Base-by-base conservation (phyloP, 2,113 vertebrate genomes). In the Gopherus evgoodei region DNA sequence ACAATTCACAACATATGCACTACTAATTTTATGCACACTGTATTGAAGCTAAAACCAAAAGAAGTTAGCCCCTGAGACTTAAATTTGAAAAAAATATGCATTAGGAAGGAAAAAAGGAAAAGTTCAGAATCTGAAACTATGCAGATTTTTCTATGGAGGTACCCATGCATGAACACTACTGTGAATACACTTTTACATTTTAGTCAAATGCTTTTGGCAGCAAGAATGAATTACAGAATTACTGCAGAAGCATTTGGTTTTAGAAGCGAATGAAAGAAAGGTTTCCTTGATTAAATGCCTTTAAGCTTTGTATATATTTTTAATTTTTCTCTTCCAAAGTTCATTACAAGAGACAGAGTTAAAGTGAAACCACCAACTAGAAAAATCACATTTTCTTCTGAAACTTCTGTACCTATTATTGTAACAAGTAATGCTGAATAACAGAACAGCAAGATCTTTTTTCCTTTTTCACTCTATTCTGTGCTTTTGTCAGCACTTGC, bases 161-260 rank as follows among this genome's bases (percentile, higher is more conserved):
- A 80, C 11, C 52, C 69, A 89, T 29, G 91, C 11, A 9, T 0
- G 0, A 29, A 69, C 12, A 81, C 2, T 75, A 29, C 5, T 14
- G 13, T 2, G 3, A 95, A 88, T 3, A 38, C 52, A 83, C 53
- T 6, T 12, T 83, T 75, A 90, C 2, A 5, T 75, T 91, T 86
- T 38, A 91, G 44, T 24, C 35, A 47, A 83, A 0, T 0, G 50
- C 22, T 89, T 83, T n/a, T 14, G 35, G 14, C 59, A 80, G 35
- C 31, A 78, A 31, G 6, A 84, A 1, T 4, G 2, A 38, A 88
- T 49, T 24, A 24, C 57, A 54, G 25, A 49, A 91, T 22, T 8
- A 5, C 0, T 79, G 25, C 75, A 91, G 17, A 57, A 85, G 14
- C 38, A 86, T 90, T 80, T 65, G 76, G 11, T 27, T 6, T 7